A percentile compares a stretch with the other conserved stretches of the same genome.
Evolutionary conservation across 2,797 vertebrate species (phyloP).

Genomic region (Phataginus tetradactyla): DNA sequence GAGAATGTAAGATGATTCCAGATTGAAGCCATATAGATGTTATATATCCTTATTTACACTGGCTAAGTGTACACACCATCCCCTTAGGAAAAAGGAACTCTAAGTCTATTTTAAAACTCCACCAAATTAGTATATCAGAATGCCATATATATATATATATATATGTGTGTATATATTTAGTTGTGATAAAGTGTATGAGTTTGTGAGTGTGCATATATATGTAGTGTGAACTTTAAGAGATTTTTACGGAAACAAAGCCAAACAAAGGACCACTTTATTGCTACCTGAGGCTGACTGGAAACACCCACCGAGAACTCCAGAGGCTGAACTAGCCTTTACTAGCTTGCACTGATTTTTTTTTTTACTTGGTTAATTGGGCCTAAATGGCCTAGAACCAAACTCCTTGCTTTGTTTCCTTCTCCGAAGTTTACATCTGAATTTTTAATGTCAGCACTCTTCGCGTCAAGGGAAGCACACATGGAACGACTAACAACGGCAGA

Average conservation of each 20-base stretch:
- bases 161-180: not conserved
- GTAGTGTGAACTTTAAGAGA: not conserved
- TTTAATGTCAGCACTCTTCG: constrained; percentile 28
- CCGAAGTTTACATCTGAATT: constrained; percentile 32
- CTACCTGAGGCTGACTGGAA: not conserved
- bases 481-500: constrained; percentile 12
- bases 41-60: not conserved
- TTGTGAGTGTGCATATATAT: not conserved
- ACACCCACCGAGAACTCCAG: not conserved
- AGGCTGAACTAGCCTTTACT: not conserved
- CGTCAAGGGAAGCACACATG: constrained; percentile 47
- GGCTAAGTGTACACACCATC: not conserved
- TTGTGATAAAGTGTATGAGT: not conserved
- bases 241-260: constrained; percentile 38
- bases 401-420: constrained; percentile 21
- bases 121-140: not conserved
- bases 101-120: not conserved
- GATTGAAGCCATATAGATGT: not conserved
- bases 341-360: not conserved
- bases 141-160: not conserved
- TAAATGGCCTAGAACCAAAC: not conserved
- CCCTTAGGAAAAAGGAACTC: not conserved
- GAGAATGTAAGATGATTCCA: not conserved
- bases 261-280: not conserved
- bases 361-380: not conserved